phyloP scores from a whole-genome alignment of 2,113 vertebrate species.

The Perognathus longimembris region DNA sequence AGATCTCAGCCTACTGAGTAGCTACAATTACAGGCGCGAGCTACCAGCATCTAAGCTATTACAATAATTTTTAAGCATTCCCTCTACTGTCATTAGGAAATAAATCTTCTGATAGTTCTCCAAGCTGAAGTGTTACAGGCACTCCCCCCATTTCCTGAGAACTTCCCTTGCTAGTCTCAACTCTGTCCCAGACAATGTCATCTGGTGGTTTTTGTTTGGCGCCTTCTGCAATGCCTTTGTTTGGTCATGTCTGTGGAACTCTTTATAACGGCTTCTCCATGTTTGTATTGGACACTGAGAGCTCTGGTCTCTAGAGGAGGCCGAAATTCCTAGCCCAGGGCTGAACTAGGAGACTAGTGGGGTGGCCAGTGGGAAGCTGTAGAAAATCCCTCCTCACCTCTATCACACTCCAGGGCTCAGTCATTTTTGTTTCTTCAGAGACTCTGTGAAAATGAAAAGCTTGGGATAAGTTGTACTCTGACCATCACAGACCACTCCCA shows the following conservation, averaged over 20 bases:
- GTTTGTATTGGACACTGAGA: conserved; percentile 43
- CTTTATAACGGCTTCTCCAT: conserved; percentile 30
- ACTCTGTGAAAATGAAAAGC: background rate
- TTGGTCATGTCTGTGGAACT: background rate
- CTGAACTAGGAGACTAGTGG: background rate
- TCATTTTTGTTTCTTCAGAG: background rate
- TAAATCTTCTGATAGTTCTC: conserved; percentile 9
- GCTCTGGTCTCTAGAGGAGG: background rate
- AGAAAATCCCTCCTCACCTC: background rate
- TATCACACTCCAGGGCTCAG: background rate
- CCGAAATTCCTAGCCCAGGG: background rate
- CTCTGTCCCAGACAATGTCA: background rate
- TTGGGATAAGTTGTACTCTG: background rate
- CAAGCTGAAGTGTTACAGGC: background rate
- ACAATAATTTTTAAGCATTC: background rate
- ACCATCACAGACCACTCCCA: background rate
- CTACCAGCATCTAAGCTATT: too few relatives aligned
- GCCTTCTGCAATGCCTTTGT: background rate
- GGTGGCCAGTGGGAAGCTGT: too few relatives aligned
- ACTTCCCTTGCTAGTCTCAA: background rate
- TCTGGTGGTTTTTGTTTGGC: background rate
- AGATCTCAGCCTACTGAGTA: too few relatives aligned
- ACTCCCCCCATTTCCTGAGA: background rate
- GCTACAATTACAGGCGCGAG: too few relatives aligned
- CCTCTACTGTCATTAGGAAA: background rate